These are phyloP conservation scores for Zeus faber DNA, from an alignment of 2,113 vertebrate genomes.

Conservation along the genomic window DNA sequence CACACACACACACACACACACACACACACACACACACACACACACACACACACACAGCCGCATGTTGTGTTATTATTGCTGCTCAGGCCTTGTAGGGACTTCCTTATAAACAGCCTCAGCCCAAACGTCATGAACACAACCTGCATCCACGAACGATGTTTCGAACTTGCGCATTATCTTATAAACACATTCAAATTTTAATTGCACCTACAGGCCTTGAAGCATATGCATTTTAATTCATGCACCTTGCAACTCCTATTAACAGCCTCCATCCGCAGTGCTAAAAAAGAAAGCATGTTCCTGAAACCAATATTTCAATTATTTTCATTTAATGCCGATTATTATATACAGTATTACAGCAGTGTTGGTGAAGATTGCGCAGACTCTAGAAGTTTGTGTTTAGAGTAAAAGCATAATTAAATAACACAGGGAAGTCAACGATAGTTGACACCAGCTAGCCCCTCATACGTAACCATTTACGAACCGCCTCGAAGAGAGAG, in stretches of 20 bases:
- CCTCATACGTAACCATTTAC: no score
- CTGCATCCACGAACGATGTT: constrained; percentile 60
- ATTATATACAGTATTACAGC: no score
- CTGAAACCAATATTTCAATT: constrained; percentile 30
- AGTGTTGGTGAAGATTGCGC: constrained; percentile 13
- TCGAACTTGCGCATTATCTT: constrained; percentile 56
- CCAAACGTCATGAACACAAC: constrained; percentile 58
- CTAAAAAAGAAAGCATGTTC: constrained; percentile 23
- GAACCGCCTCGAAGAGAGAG: no score
- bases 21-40: constrained; percentile 1
- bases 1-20: neutral
- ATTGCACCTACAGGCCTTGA: constrained; percentile 69
- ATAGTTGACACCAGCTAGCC: no score
- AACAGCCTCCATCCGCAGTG: constrained; percentile 17
- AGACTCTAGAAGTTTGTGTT: constrained; percentile 1
- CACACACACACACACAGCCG: neutral
- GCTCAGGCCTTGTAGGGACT: constrained; percentile 19
- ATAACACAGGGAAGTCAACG: no score
- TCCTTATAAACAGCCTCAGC: constrained; percentile 36
- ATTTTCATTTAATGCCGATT: constrained; percentile 22
- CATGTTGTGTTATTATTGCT: constrained; percentile 19
- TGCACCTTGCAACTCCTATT: constrained; percentile 34
- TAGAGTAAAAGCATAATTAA: no score
- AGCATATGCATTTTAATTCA: constrained; percentile 58
- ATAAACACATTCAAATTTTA: constrained; percentile 76